A percentile compares a stretch with the other conserved stretches of the same genome.
Conservation (phyloP, 2,888 invertebrate genomes). For the Lochmaea crataegi region DNA sequence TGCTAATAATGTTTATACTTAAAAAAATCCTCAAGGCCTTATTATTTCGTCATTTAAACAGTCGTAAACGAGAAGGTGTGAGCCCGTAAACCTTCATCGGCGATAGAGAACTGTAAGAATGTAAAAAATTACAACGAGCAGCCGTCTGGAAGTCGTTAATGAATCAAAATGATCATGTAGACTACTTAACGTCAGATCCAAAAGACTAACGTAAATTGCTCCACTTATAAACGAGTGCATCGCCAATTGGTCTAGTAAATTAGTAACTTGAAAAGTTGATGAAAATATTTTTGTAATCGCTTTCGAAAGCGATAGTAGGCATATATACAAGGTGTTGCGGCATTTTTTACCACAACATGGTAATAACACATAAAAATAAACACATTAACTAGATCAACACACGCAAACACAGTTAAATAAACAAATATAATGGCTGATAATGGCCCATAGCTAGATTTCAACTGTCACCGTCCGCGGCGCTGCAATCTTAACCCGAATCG, state of each 20-base stretch:
- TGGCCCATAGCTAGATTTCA: too few species aligned
- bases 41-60: not conserved
- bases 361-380: too few species aligned
- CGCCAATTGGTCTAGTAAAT: not conserved
- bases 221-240: not conserved
- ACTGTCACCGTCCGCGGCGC: too few species aligned
- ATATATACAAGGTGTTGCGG: too few species aligned
- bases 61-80: slow-evolving; percentile 2
- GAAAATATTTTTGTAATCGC: not conserved
- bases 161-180: not conserved
- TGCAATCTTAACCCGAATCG: too few species aligned
- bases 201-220: not conserved
- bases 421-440: too few species aligned
- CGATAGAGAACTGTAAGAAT: not conserved
- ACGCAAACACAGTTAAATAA: too few species aligned
- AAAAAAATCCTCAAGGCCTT: not conserved
- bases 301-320: too few species aligned
- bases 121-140: not conserved
- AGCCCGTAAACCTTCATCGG: not conserved
- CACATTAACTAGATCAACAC: too few species aligned
- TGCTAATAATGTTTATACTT: not conserved
- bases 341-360: too few species aligned
- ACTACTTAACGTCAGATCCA: slow-evolving; percentile 1
- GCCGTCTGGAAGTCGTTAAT: not conserved
- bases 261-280: not conserved